phyloP scores from a whole-genome alignment of 2,797 vertebrate genomes.

The Cyprinodon diabolis region DNA sequence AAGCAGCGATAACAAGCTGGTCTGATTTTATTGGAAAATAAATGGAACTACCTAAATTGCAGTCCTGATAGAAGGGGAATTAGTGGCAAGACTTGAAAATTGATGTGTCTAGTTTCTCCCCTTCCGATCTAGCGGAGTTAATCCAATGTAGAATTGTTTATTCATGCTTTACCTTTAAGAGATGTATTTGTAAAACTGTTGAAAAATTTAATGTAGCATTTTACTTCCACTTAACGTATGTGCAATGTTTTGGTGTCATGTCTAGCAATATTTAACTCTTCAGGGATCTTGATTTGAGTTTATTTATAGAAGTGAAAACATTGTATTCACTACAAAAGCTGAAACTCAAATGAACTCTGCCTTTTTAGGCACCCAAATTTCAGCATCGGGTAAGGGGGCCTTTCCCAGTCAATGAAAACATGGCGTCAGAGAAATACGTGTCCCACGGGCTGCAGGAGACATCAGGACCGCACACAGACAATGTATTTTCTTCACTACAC shows the following conservation, averaged over 20 bases:
- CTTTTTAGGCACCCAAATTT: constrained; percentile 35
- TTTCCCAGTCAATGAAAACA: constrained; percentile 71
- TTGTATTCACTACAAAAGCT: constrained; percentile 48
- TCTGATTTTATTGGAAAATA: neutral
- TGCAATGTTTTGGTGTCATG: neutral
- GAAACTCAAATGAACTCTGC: constrained; percentile 42
- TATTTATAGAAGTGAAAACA: constrained; percentile 50
- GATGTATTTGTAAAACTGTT: neutral
- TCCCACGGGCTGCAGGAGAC: constrained; percentile 76
- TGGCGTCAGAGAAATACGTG: constrained; percentile 63
- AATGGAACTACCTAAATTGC: neutral
- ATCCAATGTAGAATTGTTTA: neutral
- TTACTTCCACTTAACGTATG: too few species aligned
- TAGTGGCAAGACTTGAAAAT: neutral
- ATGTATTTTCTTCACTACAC: constrained; percentile 71
- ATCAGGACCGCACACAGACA: constrained; percentile 82
- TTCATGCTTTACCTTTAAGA: neutral
- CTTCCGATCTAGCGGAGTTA: neutral
- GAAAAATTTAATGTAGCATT: neutral
- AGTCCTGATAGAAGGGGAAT: neutral
- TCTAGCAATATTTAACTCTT: constrained; percentile 15
- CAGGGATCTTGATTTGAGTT: neutral
- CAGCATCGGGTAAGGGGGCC: constrained; percentile 41
- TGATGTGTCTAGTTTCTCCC: too few species aligned
- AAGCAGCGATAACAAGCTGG: neutral